Evolutionary conservation across 2,113 vertebrate genomes (phyloP).

Genomic region (Lanius ludovicianus): DNA sequence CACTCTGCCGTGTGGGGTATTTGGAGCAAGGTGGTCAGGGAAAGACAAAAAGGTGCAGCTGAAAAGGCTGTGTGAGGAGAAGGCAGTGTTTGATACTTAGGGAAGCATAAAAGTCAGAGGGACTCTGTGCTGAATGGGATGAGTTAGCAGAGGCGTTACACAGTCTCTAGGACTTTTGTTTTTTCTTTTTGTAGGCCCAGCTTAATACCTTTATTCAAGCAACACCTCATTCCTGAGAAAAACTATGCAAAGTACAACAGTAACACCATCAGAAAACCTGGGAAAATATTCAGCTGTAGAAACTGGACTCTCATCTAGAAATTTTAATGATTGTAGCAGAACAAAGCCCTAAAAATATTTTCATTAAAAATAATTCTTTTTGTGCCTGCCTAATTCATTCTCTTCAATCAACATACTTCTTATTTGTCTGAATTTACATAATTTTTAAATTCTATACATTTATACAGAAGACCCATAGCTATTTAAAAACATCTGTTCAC

Average conservation of each 20-base stretch:
- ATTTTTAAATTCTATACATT: background rate
- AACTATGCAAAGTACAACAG: background rate
- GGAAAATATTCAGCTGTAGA: background rate
- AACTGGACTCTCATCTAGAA: background rate
- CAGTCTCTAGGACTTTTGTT: background rate
- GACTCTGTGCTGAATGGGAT: rapidly evolving
- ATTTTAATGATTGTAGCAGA: background rate
- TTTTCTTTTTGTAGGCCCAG: background rate
- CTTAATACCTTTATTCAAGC: background rate
- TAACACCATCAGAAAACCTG: background rate
- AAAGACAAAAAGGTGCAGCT: background rate
- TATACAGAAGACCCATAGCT: background rate
- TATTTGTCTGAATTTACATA: background rate
- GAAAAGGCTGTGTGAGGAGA: background rate
- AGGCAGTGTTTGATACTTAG: background rate
- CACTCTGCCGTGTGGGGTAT: background rate
- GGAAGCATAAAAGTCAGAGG: background rate
- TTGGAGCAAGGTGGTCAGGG: background rate
- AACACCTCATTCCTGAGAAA: background rate
- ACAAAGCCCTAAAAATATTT: background rate
- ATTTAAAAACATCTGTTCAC: background rate
- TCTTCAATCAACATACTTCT: background rate
- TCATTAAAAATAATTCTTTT: background rate
- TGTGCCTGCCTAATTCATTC: background rate
- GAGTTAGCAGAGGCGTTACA: background rate